phyloP scores from a whole-genome alignment of 2,113 vertebrate species.

The Ochotona princeps region DNA sequence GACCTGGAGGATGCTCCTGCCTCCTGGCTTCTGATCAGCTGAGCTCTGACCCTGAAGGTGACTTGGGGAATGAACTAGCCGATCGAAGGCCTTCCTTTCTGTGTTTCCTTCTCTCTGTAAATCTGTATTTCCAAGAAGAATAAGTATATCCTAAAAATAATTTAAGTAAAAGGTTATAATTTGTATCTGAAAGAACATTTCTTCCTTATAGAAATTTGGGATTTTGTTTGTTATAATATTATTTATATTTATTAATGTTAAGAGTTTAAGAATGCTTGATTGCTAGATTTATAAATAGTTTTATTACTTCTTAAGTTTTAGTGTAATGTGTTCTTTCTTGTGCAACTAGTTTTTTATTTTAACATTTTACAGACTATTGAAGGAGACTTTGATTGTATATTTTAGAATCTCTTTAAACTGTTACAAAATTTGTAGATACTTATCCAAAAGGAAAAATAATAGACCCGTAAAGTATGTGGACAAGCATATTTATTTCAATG shows the following conservation, averaged over 20 bases:
- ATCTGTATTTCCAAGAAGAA: too few relatives aligned
- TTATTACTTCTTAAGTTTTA: constrained; percentile 55
- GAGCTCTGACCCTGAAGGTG: too few relatives aligned
- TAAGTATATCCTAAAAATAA: too few relatives aligned
- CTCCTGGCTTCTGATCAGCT: too few relatives aligned
- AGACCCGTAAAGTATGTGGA: neutral
- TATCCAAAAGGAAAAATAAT: neutral
- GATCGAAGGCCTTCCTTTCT: too few relatives aligned
- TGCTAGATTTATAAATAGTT: constrained; percentile 23
- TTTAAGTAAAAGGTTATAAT: neutral
- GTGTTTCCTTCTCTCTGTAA: too few relatives aligned
- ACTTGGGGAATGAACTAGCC: too few relatives aligned
- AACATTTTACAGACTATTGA: constrained; percentile 10
- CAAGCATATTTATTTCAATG: constrained; percentile 20
- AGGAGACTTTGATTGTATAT: neutral
- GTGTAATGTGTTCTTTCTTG: neutral
- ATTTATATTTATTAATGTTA: neutral
- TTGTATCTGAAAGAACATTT: constrained; percentile 8
- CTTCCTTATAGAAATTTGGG: constrained; percentile 39
- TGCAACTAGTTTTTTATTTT: neutral
- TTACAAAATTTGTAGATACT: neutral
- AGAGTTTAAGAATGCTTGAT: neutral
- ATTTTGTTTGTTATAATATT: neutral
- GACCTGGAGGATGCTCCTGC: too few relatives aligned
- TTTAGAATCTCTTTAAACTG: constrained; percentile 20